Percentiles rank a stretch among this genome's conserved stretches.
These are phyloP conservation scores for Ancistrus triradiatus DNA, from an alignment of 2,113 vertebrate genomes.

Conservation along the genomic window DNA sequence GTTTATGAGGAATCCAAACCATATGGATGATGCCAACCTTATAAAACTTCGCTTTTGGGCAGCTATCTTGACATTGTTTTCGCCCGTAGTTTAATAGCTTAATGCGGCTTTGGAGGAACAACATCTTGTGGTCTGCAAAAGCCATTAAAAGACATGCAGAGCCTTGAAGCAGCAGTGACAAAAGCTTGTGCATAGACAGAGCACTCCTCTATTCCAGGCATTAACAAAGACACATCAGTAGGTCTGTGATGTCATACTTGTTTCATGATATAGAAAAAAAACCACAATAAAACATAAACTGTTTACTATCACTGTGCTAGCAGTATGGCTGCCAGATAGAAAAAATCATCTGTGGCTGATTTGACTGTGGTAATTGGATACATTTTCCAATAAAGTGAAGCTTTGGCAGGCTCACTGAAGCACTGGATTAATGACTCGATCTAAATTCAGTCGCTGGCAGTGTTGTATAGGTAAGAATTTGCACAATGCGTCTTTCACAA, in stretches of 20 bases:
- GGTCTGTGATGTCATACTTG: constrained; percentile 19
- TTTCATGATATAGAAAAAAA: neutral
- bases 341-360: constrained; percentile 15
- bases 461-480: neutral
- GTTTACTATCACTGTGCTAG: constrained; percentile 5
- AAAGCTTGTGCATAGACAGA: constrained; percentile 34
- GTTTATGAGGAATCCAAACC: constrained; percentile 54
- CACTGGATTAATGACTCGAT: neutral
- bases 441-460: neutral
- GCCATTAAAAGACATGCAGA: constrained; percentile 48
- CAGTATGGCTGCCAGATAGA: neutral
- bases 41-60: constrained; percentile 49
- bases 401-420: neutral
- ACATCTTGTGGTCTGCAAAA: constrained; percentile 50
- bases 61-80: constrained; percentile 45
- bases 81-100: constrained; percentile 24
- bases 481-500: neutral
- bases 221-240: neutral
- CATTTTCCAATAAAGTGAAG: neutral
- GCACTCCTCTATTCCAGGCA: neutral
- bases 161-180: constrained; percentile 38
- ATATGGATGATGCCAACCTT: constrained; percentile 49
- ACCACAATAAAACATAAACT: constrained; percentile 10
- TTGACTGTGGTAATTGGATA: constrained; percentile 13
- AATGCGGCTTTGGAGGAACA: constrained; percentile 34